phyloP scores from a whole-genome alignment of 2,797 vertebrate species.

The Bradypodion ventrale region DNA sequence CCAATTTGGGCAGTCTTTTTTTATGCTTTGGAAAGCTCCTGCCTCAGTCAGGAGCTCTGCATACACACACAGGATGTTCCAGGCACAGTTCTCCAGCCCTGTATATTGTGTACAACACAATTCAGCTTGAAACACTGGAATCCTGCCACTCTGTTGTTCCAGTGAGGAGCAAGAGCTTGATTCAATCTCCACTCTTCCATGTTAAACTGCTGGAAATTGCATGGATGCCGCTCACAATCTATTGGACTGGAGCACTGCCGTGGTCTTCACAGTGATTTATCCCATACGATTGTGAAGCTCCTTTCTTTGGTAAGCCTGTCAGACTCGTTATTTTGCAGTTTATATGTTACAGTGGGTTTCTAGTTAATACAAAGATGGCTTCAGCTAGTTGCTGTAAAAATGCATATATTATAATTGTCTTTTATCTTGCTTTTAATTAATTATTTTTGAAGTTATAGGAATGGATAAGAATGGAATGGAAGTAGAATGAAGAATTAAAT shows the following conservation, averaged over 20 bases:
- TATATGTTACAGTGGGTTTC: background rate
- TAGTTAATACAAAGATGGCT: background rate
- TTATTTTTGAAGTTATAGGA: background rate
- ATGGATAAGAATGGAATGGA: background rate
- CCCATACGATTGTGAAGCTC: background rate
- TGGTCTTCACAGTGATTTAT: background rate
- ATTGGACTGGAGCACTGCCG: background rate
- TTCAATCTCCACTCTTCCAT: background rate
- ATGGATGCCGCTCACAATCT: background rate
- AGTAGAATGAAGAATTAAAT: background rate
- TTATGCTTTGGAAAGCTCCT: background rate
- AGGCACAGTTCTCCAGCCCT: background rate
- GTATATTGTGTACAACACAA: background rate
- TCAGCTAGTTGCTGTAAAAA: background rate
- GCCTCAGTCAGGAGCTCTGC: background rate
- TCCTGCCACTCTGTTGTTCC: background rate
- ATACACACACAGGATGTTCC: background rate
- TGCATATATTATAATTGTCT: background rate
- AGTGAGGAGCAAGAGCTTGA: background rate
- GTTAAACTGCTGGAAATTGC: background rate
- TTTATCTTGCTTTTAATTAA: background rate
- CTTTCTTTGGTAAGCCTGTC: background rate
- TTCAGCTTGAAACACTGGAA: background rate
- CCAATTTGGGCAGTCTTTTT: constrained; percentile 49
- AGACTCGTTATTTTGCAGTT: background rate